Evolutionary conservation across 53 echinoderm and acorn worm genomes (phyloP).

Genomic region (Arbacia lixula): DNA sequence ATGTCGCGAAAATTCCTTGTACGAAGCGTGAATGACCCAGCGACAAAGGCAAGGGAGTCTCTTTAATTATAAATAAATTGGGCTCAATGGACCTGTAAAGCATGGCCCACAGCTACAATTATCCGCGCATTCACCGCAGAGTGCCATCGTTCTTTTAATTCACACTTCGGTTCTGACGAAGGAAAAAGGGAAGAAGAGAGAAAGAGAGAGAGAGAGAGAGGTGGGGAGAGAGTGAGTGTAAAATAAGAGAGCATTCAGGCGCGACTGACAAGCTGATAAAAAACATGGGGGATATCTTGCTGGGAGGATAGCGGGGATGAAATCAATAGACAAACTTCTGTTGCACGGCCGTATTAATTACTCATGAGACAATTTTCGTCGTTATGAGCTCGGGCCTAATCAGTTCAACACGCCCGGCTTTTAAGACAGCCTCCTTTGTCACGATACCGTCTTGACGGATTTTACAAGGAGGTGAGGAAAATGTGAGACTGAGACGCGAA

Average conservation of each 20-base stretch:
- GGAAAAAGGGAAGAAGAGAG: constrained; percentile 1
- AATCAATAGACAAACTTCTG: constrained; percentile 21
- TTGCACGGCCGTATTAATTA: constrained; percentile 7
- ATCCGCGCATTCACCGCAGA: constrained; percentile 52
- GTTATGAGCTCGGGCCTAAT: no score
- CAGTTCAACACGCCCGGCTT: no score
- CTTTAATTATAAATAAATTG: constrained; percentile 80
- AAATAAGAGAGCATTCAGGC: constrained; percentile 36
- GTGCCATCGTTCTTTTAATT: constrained; percentile 60
- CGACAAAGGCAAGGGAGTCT: constrained; percentile 55
- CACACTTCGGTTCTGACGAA: constrained; percentile 38
- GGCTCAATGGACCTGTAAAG: constrained; percentile 69
- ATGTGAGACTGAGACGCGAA: no score
- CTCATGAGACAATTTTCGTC: constrained; percentile 40
- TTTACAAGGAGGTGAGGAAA: no score
- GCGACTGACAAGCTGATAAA: constrained; percentile 38
- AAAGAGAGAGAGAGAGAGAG: constrained; percentile 11
- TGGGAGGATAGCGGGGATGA: background rate
- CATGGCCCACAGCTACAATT: constrained; percentile 73
- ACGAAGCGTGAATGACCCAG: constrained; percentile 63
- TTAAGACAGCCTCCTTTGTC: no score
- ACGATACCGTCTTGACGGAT: no score
- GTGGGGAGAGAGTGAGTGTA: constrained; percentile 1
- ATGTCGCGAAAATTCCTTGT: constrained; percentile 61
- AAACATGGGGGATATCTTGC: constrained; percentile 41